A percentile compares a stretch with the other conserved stretches of the same genome.
These are phyloP conservation scores for Drosophila niveifrons DNA, from an alignment of 2,888 invertebrate genomes.

Conservation along the genomic window DNA sequence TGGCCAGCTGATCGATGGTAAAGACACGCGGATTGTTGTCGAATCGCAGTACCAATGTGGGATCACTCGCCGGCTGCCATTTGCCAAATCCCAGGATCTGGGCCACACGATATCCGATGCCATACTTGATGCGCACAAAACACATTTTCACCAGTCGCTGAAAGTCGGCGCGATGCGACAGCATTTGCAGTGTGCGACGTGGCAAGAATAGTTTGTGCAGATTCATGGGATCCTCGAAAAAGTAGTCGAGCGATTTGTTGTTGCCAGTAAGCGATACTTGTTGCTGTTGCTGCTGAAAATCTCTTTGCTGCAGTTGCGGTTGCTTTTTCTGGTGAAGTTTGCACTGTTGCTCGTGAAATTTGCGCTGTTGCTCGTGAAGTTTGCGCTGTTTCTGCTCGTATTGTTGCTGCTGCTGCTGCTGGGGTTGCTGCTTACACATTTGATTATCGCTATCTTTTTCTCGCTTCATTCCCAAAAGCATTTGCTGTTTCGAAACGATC, in stretches of 20 bases:
- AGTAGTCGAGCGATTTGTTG: constrained; percentile 8
- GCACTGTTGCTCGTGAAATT: not conserved
- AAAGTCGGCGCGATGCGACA: constrained; percentile 31
- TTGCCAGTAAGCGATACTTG: not conserved
- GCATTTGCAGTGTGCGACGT: constrained; percentile 25
- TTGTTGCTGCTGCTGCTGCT: not conserved
- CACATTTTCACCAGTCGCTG: constrained; percentile 30
- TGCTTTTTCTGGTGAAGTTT: not conserved
- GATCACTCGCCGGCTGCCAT: constrained; percentile 9
- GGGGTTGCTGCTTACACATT: not conserved
- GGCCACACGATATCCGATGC: constrained; percentile 22
- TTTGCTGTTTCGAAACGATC: not conserved
- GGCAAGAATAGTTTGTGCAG: constrained; percentile 41
- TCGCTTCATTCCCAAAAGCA: not conserved
- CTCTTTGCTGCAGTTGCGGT: not conserved
- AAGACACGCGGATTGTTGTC: constrained; percentile 32
- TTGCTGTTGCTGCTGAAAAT: not conserved
- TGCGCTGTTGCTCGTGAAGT: not conserved
- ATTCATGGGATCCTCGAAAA: constrained; percentile 35
- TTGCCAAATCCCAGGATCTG: constrained; percentile 38
- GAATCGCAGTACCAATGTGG: constrained; percentile 22
- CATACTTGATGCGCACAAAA: constrained; percentile 41
- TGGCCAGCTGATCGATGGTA: constrained; percentile 25
- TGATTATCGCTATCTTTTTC: not conserved
- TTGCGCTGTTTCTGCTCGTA: not conserved